Percentiles rank a stretch among this genome's conserved stretches.
Conservation (phyloP, 2,113 vertebrate species). For the human region DNA sequence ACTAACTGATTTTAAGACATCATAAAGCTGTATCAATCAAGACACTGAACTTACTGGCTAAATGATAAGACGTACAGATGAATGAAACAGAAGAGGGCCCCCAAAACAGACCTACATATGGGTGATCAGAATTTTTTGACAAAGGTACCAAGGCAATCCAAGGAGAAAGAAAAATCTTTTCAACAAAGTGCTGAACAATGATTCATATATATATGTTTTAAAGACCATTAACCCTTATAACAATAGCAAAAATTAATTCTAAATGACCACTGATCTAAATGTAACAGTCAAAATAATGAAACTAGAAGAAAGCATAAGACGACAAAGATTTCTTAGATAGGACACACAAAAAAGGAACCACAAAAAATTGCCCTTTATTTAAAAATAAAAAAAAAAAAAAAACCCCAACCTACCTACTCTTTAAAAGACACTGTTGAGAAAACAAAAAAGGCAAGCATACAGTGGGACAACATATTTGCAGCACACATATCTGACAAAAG, state of each 20-base stretch:
- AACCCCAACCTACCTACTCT: not conserved
- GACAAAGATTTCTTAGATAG: not conserved
- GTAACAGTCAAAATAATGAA: not conserved
- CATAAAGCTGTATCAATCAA: not conserved
- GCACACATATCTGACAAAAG: not conserved
- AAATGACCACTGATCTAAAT: not conserved
- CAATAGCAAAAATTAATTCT: slow-evolving; percentile 24
- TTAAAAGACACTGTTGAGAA: slow-evolving; percentile 27
- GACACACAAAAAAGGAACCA: not conserved
- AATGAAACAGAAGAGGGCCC: not conserved
- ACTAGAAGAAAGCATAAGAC: not conserved
- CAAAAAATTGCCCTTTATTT: not conserved
- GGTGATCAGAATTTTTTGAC: not conserved
- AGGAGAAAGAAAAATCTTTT: not conserved
- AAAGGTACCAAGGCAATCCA: not conserved
- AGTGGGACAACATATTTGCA: not conserved
- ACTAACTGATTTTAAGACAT: not conserved
- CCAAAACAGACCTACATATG: not conserved
- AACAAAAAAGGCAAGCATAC: slow-evolving; percentile 11
- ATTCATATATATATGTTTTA: not conserved
- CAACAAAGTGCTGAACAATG: not conserved
- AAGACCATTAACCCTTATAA: slow-evolving; percentile 14
- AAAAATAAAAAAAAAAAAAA: not conserved
- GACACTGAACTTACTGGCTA: not conserved
- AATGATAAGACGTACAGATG: not conserved